Base-by-base conservation (phyloP, 2,888 invertebrate genomes). In the Epirrita christyi region DNA sequence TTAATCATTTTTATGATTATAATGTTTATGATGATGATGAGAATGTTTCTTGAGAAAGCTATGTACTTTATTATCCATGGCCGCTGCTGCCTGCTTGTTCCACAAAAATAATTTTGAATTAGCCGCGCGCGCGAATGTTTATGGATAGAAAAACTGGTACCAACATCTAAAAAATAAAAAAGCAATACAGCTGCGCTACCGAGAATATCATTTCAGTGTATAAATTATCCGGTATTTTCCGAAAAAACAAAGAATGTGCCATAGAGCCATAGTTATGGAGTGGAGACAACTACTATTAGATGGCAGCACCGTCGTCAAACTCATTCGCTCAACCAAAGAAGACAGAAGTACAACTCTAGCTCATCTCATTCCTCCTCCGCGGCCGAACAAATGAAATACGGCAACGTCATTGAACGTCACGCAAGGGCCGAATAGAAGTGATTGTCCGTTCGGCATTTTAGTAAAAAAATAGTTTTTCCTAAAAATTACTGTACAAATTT, bases 371-470 rank as follows among this genome's bases (percentile, higher is more conserved):
- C n/a, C n/a, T n/a, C n/a, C n/a, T n/a, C n/a, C n/a, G n/a, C n/a
- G 21, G 4, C 2, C 67, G 88, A 89, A 92, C 92, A 92, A 92
- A 92, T 92, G 92, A 92, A 92, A 92, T 91, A 90, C 89, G 88
- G 91, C 92, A 92, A 92, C 92, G 92, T 21, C 21, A 21, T 21
- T 21, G 21, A 21, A 21, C 21, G 21, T 92, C 92, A 92, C 86
- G 88, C 84, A 83, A 71, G 74, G 74, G 76, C 72, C 78, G 77
- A 83, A 82, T 79, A 72, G 71, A 75, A 83, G 84, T 81, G 83
- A 80, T 81, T 81, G 78, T 78, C 78, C 81, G 75, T 83, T 85
- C 85, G 85, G 86, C 83, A 73, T 87, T 86, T 62, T 57, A 54
- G 42, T 78, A 71, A 70, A 76, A n/a, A 81, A 75, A 81, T 79